Evolutionary conservation across 2,888 invertebrate species (phyloP).

Genomic region (Drosophila parthenogenetica): DNA sequence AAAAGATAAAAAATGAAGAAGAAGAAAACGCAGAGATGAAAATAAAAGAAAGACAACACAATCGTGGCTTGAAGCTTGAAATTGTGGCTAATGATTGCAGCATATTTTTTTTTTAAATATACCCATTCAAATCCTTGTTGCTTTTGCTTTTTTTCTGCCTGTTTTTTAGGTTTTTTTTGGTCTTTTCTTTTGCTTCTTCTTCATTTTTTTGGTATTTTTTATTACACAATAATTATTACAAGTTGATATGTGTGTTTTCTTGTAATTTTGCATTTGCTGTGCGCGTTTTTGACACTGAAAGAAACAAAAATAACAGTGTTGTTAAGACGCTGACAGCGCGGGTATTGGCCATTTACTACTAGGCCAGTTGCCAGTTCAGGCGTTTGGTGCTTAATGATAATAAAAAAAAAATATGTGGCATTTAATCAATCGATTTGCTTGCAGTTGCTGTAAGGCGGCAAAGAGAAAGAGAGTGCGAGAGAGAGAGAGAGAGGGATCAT

Average conservation of each 20-base stretch:
- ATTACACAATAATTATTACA: conserved; percentile 69
- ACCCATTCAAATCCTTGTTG: conserved; percentile 71
- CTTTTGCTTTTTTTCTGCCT: conserved; percentile 18
- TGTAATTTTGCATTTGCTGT: conserved; percentile 34
- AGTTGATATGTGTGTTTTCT: conserved; percentile 39
- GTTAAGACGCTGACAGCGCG: conserved; percentile 46
- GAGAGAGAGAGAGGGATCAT: conserved; percentile 1
- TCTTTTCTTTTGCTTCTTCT: conserved; percentile 1
- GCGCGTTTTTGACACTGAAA: conserved; percentile 69
- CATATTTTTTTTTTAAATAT: conserved; percentile 46
- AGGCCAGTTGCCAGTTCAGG: conserved; percentile 42
- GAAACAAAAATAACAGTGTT: conserved; percentile 10
- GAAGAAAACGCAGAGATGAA: conserved; percentile 1
- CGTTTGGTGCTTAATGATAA: conserved; percentile 45
- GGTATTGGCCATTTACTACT: conserved; percentile 40
- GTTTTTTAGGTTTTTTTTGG: not conserved
- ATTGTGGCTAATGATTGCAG: conserved; percentile 71
- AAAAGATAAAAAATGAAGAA: conserved; percentile 4
- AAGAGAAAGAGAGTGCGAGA: not conserved
- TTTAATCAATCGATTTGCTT: conserved; percentile 79
- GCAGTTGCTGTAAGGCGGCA: conserved; percentile 60
- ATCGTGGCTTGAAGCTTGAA: conserved; percentile 42
- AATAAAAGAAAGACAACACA: conserved; percentile 48
- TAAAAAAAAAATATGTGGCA: conserved; percentile 44
- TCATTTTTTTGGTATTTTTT: conserved; percentile 31